phyloP scores from a whole-genome alignment of 2,113 vertebrate species.

The Phylloscopus whistleri region DNA sequence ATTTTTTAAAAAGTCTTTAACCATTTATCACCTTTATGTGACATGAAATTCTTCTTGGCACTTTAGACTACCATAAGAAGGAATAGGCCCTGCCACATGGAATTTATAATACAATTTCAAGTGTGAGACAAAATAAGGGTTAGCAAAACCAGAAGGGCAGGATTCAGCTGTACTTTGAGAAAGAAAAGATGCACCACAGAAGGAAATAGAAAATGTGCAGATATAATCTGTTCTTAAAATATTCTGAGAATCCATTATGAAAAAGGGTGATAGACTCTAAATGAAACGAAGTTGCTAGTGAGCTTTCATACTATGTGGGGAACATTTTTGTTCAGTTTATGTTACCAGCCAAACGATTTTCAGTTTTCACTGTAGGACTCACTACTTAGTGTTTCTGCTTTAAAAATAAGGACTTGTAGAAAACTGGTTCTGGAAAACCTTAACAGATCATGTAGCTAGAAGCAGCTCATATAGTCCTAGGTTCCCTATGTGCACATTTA shows the following conservation, averaged over 20 bases:
- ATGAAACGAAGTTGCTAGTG: neutral
- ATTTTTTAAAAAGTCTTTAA: neutral
- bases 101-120: neutral
- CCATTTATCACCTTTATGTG: neutral
- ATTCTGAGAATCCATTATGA: neutral
- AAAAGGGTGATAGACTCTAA: neutral
- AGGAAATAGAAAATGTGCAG: conserved; percentile 33
- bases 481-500: neutral
- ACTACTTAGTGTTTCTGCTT: neutral
- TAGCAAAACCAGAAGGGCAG: neutral
- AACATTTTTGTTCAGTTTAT: neutral
- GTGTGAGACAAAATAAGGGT: neutral
- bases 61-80: neutral
- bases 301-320: neutral
- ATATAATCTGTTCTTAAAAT: conserved; percentile 30
- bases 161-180: neutral
- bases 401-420: neutral
- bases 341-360: neutral
- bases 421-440: neutral
- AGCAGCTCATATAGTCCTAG: neutral
- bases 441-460: neutral
- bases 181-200: neutral
- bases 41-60: neutral
- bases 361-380: neutral
- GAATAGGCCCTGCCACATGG: neutral